phyloP scores from a whole-genome alignment of 2,797 vertebrate genomes.

The Channallabes apus region DNA sequence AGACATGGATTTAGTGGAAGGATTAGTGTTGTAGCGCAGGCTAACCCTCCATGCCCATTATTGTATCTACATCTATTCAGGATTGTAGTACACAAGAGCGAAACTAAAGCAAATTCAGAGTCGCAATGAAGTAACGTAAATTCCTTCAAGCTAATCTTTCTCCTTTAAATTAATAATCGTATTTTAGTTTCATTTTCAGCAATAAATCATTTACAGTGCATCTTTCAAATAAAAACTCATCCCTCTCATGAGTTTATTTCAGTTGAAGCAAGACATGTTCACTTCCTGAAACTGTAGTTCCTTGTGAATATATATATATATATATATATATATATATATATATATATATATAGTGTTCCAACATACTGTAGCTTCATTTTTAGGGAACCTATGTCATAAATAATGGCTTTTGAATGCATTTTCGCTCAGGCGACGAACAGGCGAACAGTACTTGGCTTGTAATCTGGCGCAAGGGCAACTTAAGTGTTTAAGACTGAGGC shows the following conservation, averaged over 20 bases:
- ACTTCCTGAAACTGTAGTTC: not conserved
- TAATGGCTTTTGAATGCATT: not conserved
- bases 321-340: not conserved
- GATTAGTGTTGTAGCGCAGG: constrained; percentile 37
- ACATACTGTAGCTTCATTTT: too few relatives aligned
- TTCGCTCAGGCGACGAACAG: not conserved
- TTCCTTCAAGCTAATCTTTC: not conserved
- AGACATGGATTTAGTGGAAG: constrained; percentile 45
- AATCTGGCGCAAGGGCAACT: not conserved
- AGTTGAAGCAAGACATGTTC: not conserved
- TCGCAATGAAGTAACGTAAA: not conserved
- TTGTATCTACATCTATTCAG: constrained; percentile 1
- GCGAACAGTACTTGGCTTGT: not conserved
- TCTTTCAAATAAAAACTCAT: not conserved
- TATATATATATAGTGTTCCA: too few relatives aligned
- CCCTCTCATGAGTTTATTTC: not conserved
- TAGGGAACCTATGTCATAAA: not conserved
- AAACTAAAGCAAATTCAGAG: not conserved
- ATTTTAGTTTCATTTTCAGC: not conserved
- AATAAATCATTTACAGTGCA: not conserved
- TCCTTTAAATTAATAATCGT: not conserved
- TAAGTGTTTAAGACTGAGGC: not conserved
- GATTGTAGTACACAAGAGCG: not conserved
- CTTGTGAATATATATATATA: not conserved
- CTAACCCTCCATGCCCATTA: constrained; percentile 4